Percentiles rank a stretch among this genome's conserved stretches.
These are phyloP conservation scores for Pholis gunnellus DNA, from an alignment of 2,113 vertebrate species.

Conservation along the genomic window DNA sequence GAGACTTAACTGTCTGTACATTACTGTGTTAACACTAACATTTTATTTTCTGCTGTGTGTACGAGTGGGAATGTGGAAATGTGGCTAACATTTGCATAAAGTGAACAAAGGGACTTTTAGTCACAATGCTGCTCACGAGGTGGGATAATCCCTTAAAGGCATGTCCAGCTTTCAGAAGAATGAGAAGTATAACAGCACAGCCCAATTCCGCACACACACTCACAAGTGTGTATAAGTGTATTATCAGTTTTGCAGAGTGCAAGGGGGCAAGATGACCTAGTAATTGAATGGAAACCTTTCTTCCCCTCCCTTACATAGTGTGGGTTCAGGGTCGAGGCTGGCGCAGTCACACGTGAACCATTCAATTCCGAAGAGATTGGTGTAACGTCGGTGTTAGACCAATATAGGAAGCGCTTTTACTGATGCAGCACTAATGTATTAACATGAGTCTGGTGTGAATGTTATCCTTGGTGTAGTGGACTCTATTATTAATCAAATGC, in stretches of 20 bases:
- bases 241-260: conserved; percentile 49
- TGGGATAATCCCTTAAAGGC: conserved; percentile 58
- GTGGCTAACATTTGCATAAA: conserved; percentile 32
- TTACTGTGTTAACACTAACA: neutral
- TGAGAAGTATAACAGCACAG: conserved; percentile 37
- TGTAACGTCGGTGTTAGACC: conserved; percentile 30
- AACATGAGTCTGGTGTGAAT: conserved; percentile 2
- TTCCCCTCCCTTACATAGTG: conserved; percentile 30
- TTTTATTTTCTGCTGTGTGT: neutral
- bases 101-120: conserved; percentile 39
- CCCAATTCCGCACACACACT: neutral
- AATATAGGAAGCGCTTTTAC: conserved; percentile 17
- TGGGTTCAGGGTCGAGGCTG: conserved; percentile 51
- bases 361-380: conserved; percentile 31
- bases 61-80: conserved; percentile 8
- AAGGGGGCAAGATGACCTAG: conserved; percentile 21
- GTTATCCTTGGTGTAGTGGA: conserved; percentile 25
- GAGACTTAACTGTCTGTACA: neutral
- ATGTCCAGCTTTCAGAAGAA: conserved; percentile 47
- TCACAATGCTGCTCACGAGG: conserved; percentile 46
- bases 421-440: conserved; percentile 42
- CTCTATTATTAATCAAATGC: conserved; percentile 44
- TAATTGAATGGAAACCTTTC: conserved; percentile 56
- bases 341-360: conserved; percentile 19
- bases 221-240: neutral